Evolutionary conservation across 2,797 vertebrate genomes (phyloP).

Genomic region (Silurus aristotelis): DNA sequence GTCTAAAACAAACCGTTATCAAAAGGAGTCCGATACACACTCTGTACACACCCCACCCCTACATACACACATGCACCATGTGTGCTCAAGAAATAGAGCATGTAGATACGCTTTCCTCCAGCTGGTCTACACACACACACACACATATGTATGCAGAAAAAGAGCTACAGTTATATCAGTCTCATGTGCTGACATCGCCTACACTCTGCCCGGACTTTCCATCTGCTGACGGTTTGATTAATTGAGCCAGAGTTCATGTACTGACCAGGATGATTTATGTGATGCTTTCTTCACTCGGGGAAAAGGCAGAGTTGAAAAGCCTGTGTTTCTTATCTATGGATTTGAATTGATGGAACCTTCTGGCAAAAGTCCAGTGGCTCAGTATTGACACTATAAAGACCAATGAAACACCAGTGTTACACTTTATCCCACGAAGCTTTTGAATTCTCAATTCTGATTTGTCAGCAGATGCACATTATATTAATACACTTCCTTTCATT

Average conservation of each 20-base stretch:
- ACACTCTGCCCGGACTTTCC: slow-evolving; percentile 34
- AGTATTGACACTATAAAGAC: neutral
- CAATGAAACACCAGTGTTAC: too few species aligned
- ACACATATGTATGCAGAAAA: neutral
- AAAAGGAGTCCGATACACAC: slow-evolving; percentile 12
- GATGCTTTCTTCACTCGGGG: slow-evolving; percentile 23
- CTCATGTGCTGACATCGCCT: slow-evolving; percentile 26
- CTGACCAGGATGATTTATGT: slow-evolving; percentile 45
- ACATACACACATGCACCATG: neutral
- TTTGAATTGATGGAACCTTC: slow-evolving; percentile 5
- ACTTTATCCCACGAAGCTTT: neutral
- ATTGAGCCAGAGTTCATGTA: slow-evolving; percentile 38
- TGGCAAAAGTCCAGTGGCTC: slow-evolving; percentile 10
- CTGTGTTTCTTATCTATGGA: slow-evolving; percentile 16
- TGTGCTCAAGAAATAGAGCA: slow-evolving; percentile 25
- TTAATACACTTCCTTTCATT: neutral
- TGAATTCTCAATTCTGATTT: neutral
- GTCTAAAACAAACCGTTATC: slow-evolving; percentile 23
- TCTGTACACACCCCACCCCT: neutral
- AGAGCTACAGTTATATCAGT: slow-evolving; percentile 29
- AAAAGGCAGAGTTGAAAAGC: slow-evolving; percentile 18
- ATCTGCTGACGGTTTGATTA: slow-evolving; percentile 40
- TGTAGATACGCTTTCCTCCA: slow-evolving; percentile 29
- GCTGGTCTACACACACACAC: slow-evolving; percentile 1
- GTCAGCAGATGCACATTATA: neutral